Percentiles rank a stretch among this genome's conserved stretches.
These are phyloP conservation scores for Chelonus insularis DNA, from an alignment of 1,140 invertebrate genomes.

Conservation along the genomic window DNA sequence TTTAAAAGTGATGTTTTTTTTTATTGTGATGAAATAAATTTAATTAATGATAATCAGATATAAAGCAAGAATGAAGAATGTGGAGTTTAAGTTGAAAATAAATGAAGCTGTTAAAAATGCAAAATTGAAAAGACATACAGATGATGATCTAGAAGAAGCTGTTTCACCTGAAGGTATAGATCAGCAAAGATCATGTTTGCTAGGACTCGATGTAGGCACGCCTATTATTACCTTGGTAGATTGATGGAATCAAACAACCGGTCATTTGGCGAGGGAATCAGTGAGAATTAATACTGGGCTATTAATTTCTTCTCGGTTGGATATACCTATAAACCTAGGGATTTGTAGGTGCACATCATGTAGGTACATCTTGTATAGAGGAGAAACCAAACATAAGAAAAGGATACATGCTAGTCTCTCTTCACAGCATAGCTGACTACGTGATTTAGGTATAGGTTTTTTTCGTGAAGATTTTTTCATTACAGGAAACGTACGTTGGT, in stretches of 20 bases:
- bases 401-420: constrained; percentile 8
- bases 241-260: constrained; percentile 56
- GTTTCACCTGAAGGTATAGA: not conserved
- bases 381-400: constrained; percentile 21
- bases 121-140: too few relatives aligned
- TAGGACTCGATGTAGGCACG: constrained; percentile 35
- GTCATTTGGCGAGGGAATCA: constrained; percentile 55
- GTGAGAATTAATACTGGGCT: constrained; percentile 56
- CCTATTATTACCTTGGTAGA: constrained; percentile 52
- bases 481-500: constrained; percentile 21
- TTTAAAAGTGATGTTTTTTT: too few relatives aligned
- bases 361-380: not conserved
- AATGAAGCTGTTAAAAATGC: too few relatives aligned
- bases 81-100: too few relatives aligned
- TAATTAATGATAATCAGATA: too few relatives aligned
- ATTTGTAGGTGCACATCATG: constrained; percentile 6
- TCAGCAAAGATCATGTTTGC: not conserved
- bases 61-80: too few relatives aligned
- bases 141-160: not conserved
- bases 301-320: constrained; percentile 50
- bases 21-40: too few relatives aligned
- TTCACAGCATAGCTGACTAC: constrained; percentile 31
- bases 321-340: not conserved
- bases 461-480: constrained; percentile 27
- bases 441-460: constrained; percentile 47